Base-by-base conservation (phyloP, 2,888 invertebrate genomes). In the Hesperia comma region DNA sequence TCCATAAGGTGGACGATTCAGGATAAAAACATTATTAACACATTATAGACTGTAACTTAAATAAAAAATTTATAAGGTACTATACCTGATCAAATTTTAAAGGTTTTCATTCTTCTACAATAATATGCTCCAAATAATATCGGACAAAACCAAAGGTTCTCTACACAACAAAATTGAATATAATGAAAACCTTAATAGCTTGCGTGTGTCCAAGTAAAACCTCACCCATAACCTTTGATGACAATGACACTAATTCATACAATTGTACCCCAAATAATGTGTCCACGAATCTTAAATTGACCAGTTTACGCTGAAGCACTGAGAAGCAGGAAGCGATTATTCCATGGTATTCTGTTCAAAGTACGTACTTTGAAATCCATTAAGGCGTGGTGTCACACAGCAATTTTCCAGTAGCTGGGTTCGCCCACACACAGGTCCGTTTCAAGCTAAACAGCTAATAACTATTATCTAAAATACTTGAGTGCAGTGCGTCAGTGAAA, bases 291-390 rank as follows among this genome's bases (percentile, higher is more conserved):
- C 71, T 71, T 71, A 71, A 71, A 72, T 70, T 69, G 71, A 68
- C 69, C 64, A 71, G 58, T 63, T 61, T 72, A 73, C 71, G 72
- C 72, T 73, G 57, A 67, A 72, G 75, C 72, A 57, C 71, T 41
- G 72, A 72, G 72, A 68, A 70, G 73, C 85, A 85, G 90, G 90
- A 92, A 92, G 86, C 82, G 84, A 91, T 92, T 92, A 91, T 86
- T 83, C 83, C 80, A 81, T 85, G 82, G 83, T 87, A 83, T 82
- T 82, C 81, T 86, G 86, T 86, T 87, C 87, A 85, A 84, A 83
- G 78, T 75, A 80, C 68, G 87, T 82, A 86, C 85, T 92, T 92
- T 86, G 87, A 90, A 92, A 92, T 91, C 92, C 92, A 92, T 92
- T 92, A 92, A 82, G 78, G 72, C 75, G 72, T 75, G 78, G 81